Conservation (phyloP, 2,888 invertebrate species). For the Cheilosia pagana region DNA sequence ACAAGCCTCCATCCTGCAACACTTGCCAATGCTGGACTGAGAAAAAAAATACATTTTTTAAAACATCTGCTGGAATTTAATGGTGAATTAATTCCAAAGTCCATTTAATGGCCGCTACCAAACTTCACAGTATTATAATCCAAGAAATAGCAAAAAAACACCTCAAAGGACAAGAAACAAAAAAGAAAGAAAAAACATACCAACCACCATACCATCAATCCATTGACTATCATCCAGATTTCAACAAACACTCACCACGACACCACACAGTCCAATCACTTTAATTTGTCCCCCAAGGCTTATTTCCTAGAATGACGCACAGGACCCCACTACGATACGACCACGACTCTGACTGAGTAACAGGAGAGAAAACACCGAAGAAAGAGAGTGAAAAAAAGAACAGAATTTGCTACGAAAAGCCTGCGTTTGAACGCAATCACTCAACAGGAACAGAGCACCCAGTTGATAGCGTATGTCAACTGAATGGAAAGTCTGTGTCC, state of each 20-base stretch:
- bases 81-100: slow-evolving; percentile 62
- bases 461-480: slow-evolving; percentile 72
- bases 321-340: slow-evolving; percentile 24
- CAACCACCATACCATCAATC: slow-evolving; percentile 5
- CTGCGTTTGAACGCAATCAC: slow-evolving; percentile 67
- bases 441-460: slow-evolving; percentile 61
- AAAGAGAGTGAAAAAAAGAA: background rate
- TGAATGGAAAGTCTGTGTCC: slow-evolving; percentile 66
- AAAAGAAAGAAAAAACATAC: slow-evolving; percentile 8
- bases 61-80: slow-evolving; percentile 66
- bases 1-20: slow-evolving; percentile 7
- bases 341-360: background rate
- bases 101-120: slow-evolving; percentile 37
- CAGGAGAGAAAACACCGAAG: background rate
- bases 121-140: slow-evolving; percentile 8
- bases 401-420: slow-evolving; percentile 19
- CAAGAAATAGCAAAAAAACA: background rate
- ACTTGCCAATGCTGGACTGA: slow-evolving; percentile 12
- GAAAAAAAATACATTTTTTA: slow-evolving; percentile 8
- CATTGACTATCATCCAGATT: slow-evolving; percentile 49
- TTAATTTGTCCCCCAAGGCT: slow-evolving; percentile 69
- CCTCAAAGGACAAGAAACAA: background rate
- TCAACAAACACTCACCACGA: slow-evolving; percentile 63
- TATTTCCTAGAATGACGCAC: slow-evolving; percentile 49
- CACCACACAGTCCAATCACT: slow-evolving; percentile 61